These are phyloP conservation scores for Rhimphoctona megacephalus DNA, from an alignment of 2,888 invertebrate species.

Conservation along the genomic window DNA sequence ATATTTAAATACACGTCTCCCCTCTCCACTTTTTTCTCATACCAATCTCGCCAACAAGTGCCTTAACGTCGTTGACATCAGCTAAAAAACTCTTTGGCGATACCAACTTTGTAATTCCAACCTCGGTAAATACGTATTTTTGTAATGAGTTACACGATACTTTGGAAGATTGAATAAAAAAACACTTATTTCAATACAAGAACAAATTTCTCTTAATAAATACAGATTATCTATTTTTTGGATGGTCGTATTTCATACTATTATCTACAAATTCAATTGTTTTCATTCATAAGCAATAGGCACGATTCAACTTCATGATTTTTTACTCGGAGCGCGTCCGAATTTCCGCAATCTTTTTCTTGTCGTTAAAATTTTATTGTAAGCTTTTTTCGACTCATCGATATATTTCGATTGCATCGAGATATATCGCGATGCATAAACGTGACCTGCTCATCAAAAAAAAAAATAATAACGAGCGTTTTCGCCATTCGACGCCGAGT, in stretches of 20 bases:
- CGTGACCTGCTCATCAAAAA: constrained; percentile 39
- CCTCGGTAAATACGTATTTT: not conserved
- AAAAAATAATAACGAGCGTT: constrained; percentile 38
- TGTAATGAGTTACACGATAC: not conserved
- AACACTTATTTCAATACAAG: not conserved
- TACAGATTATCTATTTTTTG: too few species aligned
- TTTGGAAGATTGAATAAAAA: not conserved
- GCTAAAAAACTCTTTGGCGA: constrained; percentile 16
- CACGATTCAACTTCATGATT: not conserved
- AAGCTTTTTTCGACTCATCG: not conserved
- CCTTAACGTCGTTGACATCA: constrained; percentile 34
- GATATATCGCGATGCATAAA: constrained; percentile 2
- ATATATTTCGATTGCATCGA: too few species aligned
- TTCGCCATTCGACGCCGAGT: constrained; percentile 35
- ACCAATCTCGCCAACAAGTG: not conserved
- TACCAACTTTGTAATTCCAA: not conserved
- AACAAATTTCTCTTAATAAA: too few species aligned
- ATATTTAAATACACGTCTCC: constrained; percentile 15
- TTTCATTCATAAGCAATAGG: not conserved
- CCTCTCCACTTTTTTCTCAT: not conserved
- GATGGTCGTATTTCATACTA: too few species aligned
- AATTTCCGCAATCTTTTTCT: not conserved
- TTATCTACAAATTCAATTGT: not conserved
- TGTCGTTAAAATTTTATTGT: not conserved
- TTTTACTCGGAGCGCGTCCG: not conserved